Conservation (phyloP, 2,888 invertebrate species). For the Mantis religiosa region DNA sequence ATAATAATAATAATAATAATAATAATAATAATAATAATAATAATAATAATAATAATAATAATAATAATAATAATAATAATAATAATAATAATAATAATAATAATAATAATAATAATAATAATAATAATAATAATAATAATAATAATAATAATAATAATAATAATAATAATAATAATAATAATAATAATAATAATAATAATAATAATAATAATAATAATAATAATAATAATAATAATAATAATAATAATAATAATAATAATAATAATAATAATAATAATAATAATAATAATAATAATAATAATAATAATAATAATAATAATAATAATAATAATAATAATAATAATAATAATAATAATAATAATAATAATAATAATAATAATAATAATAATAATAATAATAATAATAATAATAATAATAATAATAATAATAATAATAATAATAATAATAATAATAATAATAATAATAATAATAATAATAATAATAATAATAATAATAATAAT, state of each 20-base stretch:
- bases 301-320: not conserved
- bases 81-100: too few species aligned
- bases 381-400: not conserved
- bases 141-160: not conserved
- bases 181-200: not conserved
- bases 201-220: not conserved
- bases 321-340: not conserved
- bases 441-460: not conserved
- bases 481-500: not conserved
- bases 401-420: not conserved
- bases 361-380: not conserved
- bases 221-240: not conserved
- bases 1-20: not conserved
- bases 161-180: not conserved
- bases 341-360: not conserved
- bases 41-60: not conserved
- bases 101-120: not conserved
- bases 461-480: not conserved
- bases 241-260: not conserved
- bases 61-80: not conserved
- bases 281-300: not conserved
- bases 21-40: not conserved
- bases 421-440: not conserved
- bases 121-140: not conserved
- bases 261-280: not conserved